Conservation (phyloP, 2,888 invertebrate genomes). For the Nudaria mundana region DNA sequence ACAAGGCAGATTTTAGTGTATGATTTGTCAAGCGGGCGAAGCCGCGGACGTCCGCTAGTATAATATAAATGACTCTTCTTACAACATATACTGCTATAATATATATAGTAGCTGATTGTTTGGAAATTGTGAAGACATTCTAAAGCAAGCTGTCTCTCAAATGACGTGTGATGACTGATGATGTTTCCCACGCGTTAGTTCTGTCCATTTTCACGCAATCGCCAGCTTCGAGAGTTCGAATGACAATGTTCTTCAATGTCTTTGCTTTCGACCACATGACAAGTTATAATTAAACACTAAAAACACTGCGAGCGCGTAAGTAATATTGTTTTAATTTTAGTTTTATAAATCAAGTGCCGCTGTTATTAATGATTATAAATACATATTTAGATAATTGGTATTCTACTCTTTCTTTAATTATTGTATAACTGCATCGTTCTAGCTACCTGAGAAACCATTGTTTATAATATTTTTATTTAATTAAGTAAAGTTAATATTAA, state of each 20-base stretch:
- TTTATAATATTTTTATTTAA: too few relatives aligned
- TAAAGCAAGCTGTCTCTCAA: conserved; percentile 6
- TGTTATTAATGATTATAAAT: neutral
- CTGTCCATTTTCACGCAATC: conserved; percentile 11
- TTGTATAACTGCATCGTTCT: too few relatives aligned
- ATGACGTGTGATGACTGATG: conserved; percentile 14
- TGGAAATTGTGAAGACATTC: conserved; percentile 6
- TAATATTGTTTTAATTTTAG: conserved; percentile 3
- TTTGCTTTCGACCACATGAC: conserved; percentile 2
- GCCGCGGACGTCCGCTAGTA: too few relatives aligned
- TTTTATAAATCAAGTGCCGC: conserved; percentile 4
- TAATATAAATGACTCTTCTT: too few relatives aligned
- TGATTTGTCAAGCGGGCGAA: too few relatives aligned
- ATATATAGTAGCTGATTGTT: conserved; percentile 5
- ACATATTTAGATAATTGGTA: too few relatives aligned
- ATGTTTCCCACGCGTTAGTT: conserved; percentile 19
- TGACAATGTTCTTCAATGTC: conserved; percentile 7
- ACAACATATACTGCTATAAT: too few relatives aligned
- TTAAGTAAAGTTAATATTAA: too few relatives aligned
- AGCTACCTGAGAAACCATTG: too few relatives aligned
- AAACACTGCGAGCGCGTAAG: conserved; percentile 1
- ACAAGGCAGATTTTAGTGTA: too few relatives aligned
- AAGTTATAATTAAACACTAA: conserved; percentile 2
- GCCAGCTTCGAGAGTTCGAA: conserved; percentile 15
- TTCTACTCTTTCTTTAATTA: too few relatives aligned